phyloP scores from a whole-genome alignment of 2,113 vertebrate genomes.

The Silurus meridionalis region DNA sequence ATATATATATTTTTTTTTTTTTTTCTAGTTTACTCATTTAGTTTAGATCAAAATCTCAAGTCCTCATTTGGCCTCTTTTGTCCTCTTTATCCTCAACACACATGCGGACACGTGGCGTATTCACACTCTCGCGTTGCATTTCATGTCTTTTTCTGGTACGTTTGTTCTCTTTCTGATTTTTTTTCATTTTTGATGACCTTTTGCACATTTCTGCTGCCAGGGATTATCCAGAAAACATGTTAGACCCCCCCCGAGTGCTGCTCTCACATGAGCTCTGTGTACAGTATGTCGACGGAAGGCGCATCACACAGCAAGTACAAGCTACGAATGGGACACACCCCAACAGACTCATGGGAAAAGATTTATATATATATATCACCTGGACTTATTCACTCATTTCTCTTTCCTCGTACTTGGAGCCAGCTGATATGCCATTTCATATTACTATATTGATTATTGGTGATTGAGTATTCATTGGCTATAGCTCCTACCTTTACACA shows the following conservation, averaged over 20 bases:
- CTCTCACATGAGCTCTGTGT: constrained; percentile 43
- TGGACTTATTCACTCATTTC: background rate
- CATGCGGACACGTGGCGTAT: background rate
- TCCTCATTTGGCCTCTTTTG: no score
- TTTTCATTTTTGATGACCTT: constrained; percentile 68
- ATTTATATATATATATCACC: background rate
- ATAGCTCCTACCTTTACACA: background rate
- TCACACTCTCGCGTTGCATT: constrained; percentile 39
- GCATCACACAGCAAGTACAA: constrained; percentile 54
- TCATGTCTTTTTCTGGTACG: constrained; percentile 56
- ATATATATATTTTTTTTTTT: constrained; percentile 17
- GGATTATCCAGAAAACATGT: constrained; percentile 96
- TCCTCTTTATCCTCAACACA: no score
- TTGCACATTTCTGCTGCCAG: constrained; percentile 95
- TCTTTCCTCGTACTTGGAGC: constrained; percentile 45
- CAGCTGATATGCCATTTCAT: constrained; percentile 38
- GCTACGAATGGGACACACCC: constrained; percentile 47
- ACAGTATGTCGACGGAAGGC: constrained; percentile 76
- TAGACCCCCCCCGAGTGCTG: constrained; percentile 64
- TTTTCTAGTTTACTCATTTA: constrained; percentile 43
- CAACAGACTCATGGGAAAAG: constrained; percentile 2
- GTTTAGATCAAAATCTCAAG: constrained; percentile 27
- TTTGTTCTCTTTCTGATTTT: constrained; percentile 31
- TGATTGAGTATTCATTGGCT: background rate
- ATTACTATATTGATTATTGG: background rate